These are phyloP conservation scores for Trypoxylus dichotomus DNA, from an alignment of 1,140 invertebrate species.

Conservation along the genomic window DNA sequence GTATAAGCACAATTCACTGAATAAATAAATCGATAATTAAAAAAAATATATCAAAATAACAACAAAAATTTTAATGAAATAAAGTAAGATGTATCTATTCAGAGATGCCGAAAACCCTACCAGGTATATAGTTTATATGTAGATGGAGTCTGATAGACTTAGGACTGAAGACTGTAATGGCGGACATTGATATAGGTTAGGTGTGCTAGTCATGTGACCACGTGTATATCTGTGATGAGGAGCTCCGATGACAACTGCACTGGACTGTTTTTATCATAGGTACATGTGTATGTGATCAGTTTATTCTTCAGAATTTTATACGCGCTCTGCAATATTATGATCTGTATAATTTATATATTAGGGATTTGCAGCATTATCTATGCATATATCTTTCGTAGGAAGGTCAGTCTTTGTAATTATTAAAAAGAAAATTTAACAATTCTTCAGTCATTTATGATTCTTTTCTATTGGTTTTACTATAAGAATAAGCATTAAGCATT, in stretches of 20 bases:
- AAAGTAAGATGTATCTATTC: conserved; percentile 3
- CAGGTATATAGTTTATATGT: conserved; percentile 29
- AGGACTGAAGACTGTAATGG: conserved; percentile 47
- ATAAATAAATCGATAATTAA: neutral
- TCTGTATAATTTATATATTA: conserved; percentile 19
- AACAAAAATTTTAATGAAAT: too few species aligned
- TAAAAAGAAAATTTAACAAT: too few species aligned
- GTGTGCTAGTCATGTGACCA: conserved; percentile 52
- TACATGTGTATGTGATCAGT: conserved; percentile 47
- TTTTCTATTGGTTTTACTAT: conserved; percentile 24
- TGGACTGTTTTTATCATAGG: conserved; percentile 46
- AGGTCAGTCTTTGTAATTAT: neutral
- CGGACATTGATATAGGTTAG: conserved; percentile 49
- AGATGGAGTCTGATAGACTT: conserved; percentile 35
- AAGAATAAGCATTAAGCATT: conserved; percentile 28
- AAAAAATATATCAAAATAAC: neutral
- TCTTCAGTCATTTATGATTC: neutral
- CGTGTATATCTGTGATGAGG: conserved; percentile 53
- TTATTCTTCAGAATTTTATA: conserved; percentile 39
- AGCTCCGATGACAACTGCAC: conserved; percentile 48
- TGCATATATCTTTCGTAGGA: neutral
- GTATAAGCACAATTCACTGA: conserved; percentile 1
- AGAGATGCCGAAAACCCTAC: conserved; percentile 15
- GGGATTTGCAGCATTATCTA: conserved; percentile 10
- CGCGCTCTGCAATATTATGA: conserved; percentile 27